Base-by-base conservation (phyloP, 2,113 vertebrate species). In the Alligator mississippiensis region DNA sequence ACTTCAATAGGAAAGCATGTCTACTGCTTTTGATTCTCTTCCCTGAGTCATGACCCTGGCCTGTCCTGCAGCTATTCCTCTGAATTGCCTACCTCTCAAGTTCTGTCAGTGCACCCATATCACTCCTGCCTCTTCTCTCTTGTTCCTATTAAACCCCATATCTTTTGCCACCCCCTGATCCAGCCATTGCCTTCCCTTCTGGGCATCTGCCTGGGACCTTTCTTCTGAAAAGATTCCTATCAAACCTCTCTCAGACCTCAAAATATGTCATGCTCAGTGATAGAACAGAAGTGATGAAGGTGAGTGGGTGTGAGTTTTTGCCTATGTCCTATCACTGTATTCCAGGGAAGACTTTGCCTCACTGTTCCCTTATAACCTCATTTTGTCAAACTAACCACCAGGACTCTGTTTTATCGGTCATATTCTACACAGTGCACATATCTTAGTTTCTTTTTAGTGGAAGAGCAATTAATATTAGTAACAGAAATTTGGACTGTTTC, bases 381-480 rank as follows among this genome's bases (percentile, higher is more conserved):
- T 85, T 78, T 93, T 47, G 85, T 47, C 47, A 80, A 24, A 87
- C 24, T 10, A 93, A 93, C 63, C 30, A 11, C 24, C 21, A 11
- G 61, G 9, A 3, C 85, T 84, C 87, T 77, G 84, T 18, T 54
- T 24, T 80, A 82, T 70, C 0, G 0, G 24, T 70, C 83, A 59
- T 84, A 15, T 88, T 93, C 78, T 93, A 90, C 61, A 64, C 60
- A 87, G 66, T 74, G 28, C 17, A 88, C 89, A 85, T 86, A 1
- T 84, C 15, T 72, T 76, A 94, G 93, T 10, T 30, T 80, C 82
- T 92, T 58, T 34, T 94, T 87, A 92, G 62, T 82, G n/a, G 38
- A 22, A 93, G 70, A 87, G 76, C 63, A 87, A 47, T 80, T 63
- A 92, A 77, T 89, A 86, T 34, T 58, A 80, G 25, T 81, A 95